These are phyloP conservation scores for Malacoraja senta DNA, from an alignment of 2,797 vertebrate species.

Conservation along the genomic window DNA sequence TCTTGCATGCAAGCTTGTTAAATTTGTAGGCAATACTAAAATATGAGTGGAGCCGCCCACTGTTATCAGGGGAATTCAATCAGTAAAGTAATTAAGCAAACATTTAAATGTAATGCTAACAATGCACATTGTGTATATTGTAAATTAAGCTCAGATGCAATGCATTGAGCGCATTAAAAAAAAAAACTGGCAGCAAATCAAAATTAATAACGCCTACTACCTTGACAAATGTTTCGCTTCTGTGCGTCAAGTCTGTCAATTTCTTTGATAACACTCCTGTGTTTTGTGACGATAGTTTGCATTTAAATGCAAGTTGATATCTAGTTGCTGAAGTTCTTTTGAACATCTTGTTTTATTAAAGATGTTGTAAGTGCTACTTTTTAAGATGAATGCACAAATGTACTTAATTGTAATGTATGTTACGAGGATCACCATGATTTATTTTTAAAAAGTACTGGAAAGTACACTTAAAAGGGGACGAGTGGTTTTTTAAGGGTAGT, in stretches of 20 bases:
- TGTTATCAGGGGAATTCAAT: neutral
- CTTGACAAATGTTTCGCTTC: too few species aligned
- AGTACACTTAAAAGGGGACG: neutral
- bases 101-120: neutral
- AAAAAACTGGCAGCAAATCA: too few species aligned
- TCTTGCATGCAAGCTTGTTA: neutral
- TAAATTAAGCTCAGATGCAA: neutral
- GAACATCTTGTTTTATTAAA: too few species aligned
- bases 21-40: neutral
- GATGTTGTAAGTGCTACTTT: too few species aligned
- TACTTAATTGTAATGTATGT: neutral
- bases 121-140: neutral
- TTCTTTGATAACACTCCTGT: too few species aligned
- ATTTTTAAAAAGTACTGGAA: neutral
- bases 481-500: neutral
- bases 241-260: too few species aligned
- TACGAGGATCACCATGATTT: neutral
- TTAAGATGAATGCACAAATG: neutral
- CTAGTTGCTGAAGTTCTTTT: too few species aligned
- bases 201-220: too few species aligned
- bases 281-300: too few species aligned
- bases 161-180: too few species aligned
- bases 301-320: too few species aligned
- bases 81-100: conserved; percentile 4
- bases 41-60: neutral